These are phyloP conservation scores for Oryzaephilus surinamensis DNA, from an alignment of 1,140 invertebrate species.

Conservation along the genomic window DNA sequence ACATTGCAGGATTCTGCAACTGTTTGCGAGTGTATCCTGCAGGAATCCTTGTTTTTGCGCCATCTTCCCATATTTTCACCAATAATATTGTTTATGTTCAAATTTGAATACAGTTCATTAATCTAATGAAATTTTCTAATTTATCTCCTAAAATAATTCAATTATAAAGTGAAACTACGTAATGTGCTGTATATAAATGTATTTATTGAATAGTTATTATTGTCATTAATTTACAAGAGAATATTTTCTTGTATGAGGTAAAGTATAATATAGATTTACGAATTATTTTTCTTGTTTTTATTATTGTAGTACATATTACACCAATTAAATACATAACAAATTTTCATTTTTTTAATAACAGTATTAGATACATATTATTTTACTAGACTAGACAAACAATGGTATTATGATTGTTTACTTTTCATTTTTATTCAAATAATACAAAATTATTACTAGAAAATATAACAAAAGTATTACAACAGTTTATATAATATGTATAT, in stretches of 20 bases:
- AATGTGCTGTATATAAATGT: constrained; percentile 12
- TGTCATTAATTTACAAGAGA: constrained; percentile 12
- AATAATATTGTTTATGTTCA: too few species aligned
- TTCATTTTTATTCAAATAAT: neutral
- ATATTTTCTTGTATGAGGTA: constrained; percentile 10
- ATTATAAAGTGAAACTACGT: too few species aligned
- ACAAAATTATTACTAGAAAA: neutral
- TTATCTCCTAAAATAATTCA: too few species aligned
- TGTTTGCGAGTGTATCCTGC: too few species aligned
- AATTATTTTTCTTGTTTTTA: constrained; percentile 12
- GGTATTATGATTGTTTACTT: constrained; percentile 11
- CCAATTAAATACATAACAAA: constrained; percentile 13
- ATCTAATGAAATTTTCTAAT: constrained; percentile 1
- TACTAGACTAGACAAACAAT: constrained; percentile 12
- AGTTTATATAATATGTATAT: neutral
- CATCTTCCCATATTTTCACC: too few species aligned
- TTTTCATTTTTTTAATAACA: constrained; percentile 8
- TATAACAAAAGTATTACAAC: neutral
- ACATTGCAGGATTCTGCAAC: too few species aligned
- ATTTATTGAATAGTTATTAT: constrained; percentile 13
- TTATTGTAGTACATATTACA: constrained; percentile 13
- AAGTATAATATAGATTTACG: too few species aligned
- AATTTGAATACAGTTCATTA: neutral
- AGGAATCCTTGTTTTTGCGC: too few species aligned
- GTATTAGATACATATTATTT: constrained; percentile 1